Evolutionary conservation across 1,140 invertebrate genomes (phyloP), one percentile per base, ranked within the genome.

Genomic region (Drosophila nigrodunni): DNA sequence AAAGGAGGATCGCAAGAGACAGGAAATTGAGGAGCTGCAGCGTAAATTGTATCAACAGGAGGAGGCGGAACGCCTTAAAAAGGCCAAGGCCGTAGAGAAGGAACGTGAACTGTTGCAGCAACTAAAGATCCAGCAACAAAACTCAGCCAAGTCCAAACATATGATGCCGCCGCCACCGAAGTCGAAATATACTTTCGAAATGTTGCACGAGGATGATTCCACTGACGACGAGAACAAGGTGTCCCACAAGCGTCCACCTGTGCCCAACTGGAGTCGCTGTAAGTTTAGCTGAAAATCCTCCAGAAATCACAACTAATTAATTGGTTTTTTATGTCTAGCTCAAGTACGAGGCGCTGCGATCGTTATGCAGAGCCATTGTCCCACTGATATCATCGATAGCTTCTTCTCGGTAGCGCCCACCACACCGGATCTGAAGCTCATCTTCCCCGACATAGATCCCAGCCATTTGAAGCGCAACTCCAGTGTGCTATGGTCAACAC

Each of bases 401-500:
- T 93, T 95, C 68, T 96, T 96, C 91, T 94, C 93, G 35, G 93
- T 94, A n/a, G 93, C 93, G 49, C 94, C 94, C 57, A 95, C 94
- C 74, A 94, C 94, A 1, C 94, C 95, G 1, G 94, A 96, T 93
- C 93, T 96, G 44, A 92, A 93, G 43, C 94, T 94, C 72, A 93
- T 96, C 30, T 96, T 96, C 92, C 94, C 94, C 13, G 92, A 92
- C 58, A 96, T 96, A 74, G 94, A 95, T 81, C 94, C 94, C 50
- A 93, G 91, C 35, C 93, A 94, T 58, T 93, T 96, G 59, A 94
- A 95, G 79, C 93, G 95, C 34, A 96, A 95, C 41, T 96, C 96
- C 1, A 96, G 95, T 78, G 95, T 95, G 18, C 93, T 95, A 37
- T 96, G 95, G 95, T 94, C 94, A 71, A 94, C 95, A 18, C 95